Percentiles rank a stretch among this genome's conserved stretches.
These are phyloP conservation scores for Lophura nycthemera DNA, from an alignment of 2,113 vertebrate genomes.

Conservation along the genomic window DNA sequence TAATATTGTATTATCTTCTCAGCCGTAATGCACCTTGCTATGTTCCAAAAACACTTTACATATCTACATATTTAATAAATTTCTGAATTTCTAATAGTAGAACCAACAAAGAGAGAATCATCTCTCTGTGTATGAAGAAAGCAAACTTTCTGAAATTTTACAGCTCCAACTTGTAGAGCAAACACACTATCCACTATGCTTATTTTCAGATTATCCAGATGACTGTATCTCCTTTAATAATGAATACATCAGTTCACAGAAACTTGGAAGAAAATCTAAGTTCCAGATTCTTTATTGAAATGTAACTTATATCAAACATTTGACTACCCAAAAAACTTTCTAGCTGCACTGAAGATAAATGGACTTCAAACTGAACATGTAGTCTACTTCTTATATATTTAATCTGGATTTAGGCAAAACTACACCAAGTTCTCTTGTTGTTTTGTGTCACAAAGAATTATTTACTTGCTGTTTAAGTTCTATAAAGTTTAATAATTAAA, in stretches of 20 bases:
- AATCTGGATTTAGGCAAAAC: not conserved
- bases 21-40: not conserved
- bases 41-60: not conserved
- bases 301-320: not conserved
- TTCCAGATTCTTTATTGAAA: not conserved
- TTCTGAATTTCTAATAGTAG: not conserved
- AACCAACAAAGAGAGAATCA: not conserved
- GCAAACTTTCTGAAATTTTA: not conserved
- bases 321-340: not conserved
- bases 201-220: not conserved
- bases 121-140: not conserved
- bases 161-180: not conserved
- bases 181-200: not conserved
- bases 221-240: not conserved
- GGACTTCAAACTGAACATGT: not conserved
- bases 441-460: not conserved
- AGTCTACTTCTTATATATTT: not conserved
- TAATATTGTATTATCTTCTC: not conserved
- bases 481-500: not conserved
- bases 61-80: not conserved
- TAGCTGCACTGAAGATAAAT: not conserved
- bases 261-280: not conserved
- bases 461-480: not conserved
- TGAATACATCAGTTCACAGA: not conserved
- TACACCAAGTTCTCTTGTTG: not conserved